A percentile compares a stretch with the other conserved stretches of the same genome.
Evolutionary conservation across 2,113 vertebrate species (phyloP).

Genomic region (Melanerpes formicivorus): DNA sequence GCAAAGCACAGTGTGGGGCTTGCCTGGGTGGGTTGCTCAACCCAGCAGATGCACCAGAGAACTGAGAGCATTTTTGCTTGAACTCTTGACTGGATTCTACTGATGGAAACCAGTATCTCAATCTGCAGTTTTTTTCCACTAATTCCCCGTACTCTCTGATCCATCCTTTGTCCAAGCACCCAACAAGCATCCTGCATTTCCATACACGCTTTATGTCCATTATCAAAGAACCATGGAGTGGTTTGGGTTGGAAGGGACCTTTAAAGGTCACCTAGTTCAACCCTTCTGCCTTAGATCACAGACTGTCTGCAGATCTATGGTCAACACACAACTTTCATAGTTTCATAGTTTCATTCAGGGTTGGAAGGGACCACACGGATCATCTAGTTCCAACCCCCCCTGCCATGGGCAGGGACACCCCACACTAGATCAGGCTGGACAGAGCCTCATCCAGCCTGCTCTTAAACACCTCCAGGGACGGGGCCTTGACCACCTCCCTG

Average conservation of each 20-base stretch:
- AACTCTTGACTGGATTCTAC: background rate
- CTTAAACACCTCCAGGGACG: no score
- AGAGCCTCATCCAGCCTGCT: no score
- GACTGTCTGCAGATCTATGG: background rate
- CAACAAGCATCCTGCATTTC: background rate
- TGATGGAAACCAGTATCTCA: background rate
- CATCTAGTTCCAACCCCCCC: no score
- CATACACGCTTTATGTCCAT: rapidly evolving
- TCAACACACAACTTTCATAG: background rate
- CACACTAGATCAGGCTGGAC: no score
- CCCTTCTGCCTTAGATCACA: background rate
- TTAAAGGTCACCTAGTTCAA: no score
- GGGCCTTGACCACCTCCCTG: no score
- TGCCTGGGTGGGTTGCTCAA: background rate
- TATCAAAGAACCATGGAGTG: no score
- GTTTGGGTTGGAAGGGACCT: no score
- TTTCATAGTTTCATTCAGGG: no score
- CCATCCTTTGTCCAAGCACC: background rate
- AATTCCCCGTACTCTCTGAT: background rate
- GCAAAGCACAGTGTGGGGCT: rapidly evolving
- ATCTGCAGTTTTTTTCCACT: rapidly evolving
- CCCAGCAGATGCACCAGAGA: rapidly evolving
- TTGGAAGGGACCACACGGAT: no score
- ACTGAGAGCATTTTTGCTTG: background rate
- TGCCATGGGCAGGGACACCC: no score